Percentiles rank a stretch among this genome's conserved stretches.
Evolutionary conservation across 2,888 invertebrate genomes (phyloP).

Genomic region (Calliphora vomitoria): DNA sequence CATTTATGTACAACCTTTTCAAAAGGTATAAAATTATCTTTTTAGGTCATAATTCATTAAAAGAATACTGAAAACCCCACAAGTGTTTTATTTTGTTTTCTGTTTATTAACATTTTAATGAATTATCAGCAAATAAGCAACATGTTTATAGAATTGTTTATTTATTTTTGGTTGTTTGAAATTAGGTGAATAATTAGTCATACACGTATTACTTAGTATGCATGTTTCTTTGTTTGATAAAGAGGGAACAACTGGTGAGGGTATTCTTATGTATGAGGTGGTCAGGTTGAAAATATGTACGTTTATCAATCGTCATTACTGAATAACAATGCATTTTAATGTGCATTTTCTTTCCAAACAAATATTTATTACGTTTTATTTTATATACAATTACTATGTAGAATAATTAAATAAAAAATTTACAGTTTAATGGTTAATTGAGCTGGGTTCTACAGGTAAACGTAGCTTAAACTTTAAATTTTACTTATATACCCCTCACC

Average conservation of each 20-base stretch:
- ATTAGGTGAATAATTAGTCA: slow-evolving; percentile 6
- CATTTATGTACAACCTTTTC: too few species aligned
- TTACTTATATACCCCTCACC: too few species aligned
- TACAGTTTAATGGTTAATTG: too few species aligned
- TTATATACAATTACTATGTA: too few species aligned
- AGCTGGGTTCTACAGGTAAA: too few species aligned
- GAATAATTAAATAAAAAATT: too few species aligned
- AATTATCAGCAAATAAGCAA: background rate
- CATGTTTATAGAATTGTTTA: background rate
- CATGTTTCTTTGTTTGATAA: background rate
- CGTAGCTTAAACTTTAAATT: too few species aligned
- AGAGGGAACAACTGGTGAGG: background rate
- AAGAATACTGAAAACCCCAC: background rate
- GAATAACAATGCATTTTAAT: background rate
- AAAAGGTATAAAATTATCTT: too few species aligned
- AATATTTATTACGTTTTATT: too few species aligned
- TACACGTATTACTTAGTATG: background rate
- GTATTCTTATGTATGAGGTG: background rate
- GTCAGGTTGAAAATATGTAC: background rate
- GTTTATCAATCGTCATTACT: background rate
- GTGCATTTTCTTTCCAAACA: background rate
- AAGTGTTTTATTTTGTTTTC: background rate
- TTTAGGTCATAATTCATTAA: too few species aligned
- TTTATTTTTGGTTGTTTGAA: background rate
- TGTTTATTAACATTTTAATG: background rate